Conservation (phyloP, 2,113 vertebrate genomes). For the Plestiodon gilberti region DNA sequence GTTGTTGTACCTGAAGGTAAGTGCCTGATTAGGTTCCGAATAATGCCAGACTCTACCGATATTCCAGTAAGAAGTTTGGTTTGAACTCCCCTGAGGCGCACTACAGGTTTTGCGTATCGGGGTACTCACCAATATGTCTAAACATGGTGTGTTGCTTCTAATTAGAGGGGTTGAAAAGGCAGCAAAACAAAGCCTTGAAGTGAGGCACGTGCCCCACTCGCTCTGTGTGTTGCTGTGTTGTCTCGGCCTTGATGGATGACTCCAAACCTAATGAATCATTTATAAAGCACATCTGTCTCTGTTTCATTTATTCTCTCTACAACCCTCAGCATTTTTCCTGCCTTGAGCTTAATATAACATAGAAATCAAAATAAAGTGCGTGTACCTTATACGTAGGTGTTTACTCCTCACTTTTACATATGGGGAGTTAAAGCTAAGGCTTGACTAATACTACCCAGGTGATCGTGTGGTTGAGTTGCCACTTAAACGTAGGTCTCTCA, state of each 20-base stretch:
- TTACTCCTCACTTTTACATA: background rate
- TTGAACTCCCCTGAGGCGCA: constrained; percentile 55
- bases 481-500: background rate
- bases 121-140: constrained; percentile 39
- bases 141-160: constrained; percentile 41
- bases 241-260: background rate
- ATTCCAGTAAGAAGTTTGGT: constrained; percentile 52
- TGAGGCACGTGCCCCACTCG: constrained; percentile 10
- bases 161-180: constrained; percentile 30
- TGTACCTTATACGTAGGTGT: background rate
- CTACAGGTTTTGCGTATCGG: constrained; percentile 19
- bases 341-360: background rate
- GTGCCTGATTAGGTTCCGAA: constrained; percentile 54
- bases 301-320: background rate
- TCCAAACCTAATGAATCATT: constrained; percentile 30
- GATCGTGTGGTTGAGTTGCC: background rate
- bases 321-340: background rate
- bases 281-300: background rate
- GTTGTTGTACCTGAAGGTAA: constrained; percentile 95
- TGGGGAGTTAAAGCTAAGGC: background rate
- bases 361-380: background rate
- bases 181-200: constrained; percentile 9
- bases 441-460: background rate
- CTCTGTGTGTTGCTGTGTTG: too few species aligned
- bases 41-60: constrained; percentile 55